Evolutionary conservation across 2,113 vertebrate genomes (phyloP), one percentile per base, ranked within the genome.

Genomic region (Guaruba guarouba): DNA sequence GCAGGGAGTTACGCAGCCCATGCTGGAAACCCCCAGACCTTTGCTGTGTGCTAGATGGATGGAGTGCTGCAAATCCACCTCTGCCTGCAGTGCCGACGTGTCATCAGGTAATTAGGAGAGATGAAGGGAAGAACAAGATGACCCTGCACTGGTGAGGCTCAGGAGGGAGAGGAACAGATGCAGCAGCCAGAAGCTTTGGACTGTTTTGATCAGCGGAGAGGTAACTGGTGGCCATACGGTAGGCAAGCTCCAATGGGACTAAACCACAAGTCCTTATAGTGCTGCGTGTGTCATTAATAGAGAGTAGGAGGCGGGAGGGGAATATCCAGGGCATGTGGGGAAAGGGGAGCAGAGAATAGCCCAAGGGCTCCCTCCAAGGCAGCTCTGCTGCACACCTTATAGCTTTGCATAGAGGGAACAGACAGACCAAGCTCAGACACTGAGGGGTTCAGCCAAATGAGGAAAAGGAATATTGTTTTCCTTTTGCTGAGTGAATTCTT

Each of bases 321-420:
- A 63, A 62, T 19, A 43, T 57, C 22, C 8, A 5, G 31, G 69
- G 86, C 63, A 31, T 17, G 10, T 1, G 1, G 41, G 51, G 54
- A 48, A 70, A 11, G 9, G 16, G 52, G 22, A 51, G 43, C 22
- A 4, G 41, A 46, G 57, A 18, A n/a, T 12, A n/a, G 28, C 12
- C 3, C 0, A 2, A 49, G 69, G 61, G 68, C 48, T 63, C 19
- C 23, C 64, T n/a, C 12, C 0, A 1, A 63, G 66, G 81, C 4
- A 13, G 54, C 41, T 37, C 24, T 20, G 69, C 62, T 43, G 41
- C 44, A 9, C 27, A 23, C 35, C 82, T 35, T 13, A 39, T 29
- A 27, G 39, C 3, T 6, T 11, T 5, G 5, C 0, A 1, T 0
- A 29, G 15, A 41, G 28, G 44, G 78, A 43, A 15, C 0, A 63